A percentile compares a stretch with the other conserved stretches of the same genome.
Conservation (phyloP, 2,888 invertebrate genomes). For the Scaptomyza cyrtandrae region DNA sequence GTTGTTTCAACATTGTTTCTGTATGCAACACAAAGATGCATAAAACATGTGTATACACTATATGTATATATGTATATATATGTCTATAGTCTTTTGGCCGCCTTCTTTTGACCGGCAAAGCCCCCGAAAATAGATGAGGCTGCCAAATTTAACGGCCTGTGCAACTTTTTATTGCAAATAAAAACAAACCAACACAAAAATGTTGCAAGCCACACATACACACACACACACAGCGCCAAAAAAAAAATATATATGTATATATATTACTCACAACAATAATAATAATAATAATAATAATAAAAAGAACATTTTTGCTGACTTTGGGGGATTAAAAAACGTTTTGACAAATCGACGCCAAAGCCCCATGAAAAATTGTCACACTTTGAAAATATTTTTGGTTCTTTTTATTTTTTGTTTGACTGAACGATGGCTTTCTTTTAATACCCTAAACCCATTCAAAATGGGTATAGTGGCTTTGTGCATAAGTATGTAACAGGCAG, state of each 20-base stretch:
- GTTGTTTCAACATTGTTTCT: background rate
- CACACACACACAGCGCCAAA: too few relatives aligned
- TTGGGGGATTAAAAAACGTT: constrained; percentile 71
- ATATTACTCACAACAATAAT: background rate
- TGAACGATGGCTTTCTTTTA: too few relatives aligned
- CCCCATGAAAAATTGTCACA: constrained; percentile 15
- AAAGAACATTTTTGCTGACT: constrained; percentile 40
- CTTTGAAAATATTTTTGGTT: background rate
- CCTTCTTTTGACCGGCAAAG: constrained; percentile 11
- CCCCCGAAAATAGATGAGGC: constrained; percentile 65
- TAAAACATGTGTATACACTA: constrained; percentile 33
- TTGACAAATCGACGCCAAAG: constrained; percentile 70
- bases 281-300: constrained; percentile 16
- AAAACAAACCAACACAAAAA: constrained; percentile 48
- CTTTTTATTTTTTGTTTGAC: too few relatives aligned
- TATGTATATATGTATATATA: constrained; percentile 35
- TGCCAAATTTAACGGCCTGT: constrained; percentile 72
- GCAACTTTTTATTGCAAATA: constrained; percentile 73
- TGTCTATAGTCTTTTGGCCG: constrained; percentile 39
- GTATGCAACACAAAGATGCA: background rate
- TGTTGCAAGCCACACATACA: background rate
- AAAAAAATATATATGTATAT: too few relatives aligned
- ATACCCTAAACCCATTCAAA: too few relatives aligned
- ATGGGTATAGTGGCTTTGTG: too few relatives aligned
- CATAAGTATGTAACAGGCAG: too few relatives aligned